phyloP scores from a whole-genome alignment of 2,888 invertebrate species.

The Odiellus spinosus region DNA sequence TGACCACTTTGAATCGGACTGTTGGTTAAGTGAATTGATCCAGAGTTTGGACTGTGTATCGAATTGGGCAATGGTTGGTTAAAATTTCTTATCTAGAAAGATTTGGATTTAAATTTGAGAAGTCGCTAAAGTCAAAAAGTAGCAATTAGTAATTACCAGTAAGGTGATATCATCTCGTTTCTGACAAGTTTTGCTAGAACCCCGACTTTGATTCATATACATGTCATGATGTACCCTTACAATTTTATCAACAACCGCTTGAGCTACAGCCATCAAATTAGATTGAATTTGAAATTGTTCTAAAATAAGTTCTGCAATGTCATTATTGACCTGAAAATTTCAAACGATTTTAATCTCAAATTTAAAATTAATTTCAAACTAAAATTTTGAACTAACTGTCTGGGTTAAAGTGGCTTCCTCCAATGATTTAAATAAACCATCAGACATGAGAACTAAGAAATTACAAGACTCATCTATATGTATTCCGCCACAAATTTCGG shows the following conservation, averaged over 20 bases:
- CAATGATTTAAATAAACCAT: slow-evolving; percentile 65
- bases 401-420: slow-evolving; percentile 46
- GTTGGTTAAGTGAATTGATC: too few relatives aligned
- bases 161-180: slow-evolving; percentile 70
- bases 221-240: slow-evolving; percentile 66
- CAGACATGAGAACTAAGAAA: slow-evolving; percentile 69
- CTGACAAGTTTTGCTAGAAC: slow-evolving; percentile 24
- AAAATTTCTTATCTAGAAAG: too few relatives aligned
- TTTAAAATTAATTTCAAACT: too few relatives aligned
- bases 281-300: slow-evolving; percentile 62
- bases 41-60: too few relatives aligned
- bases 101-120: too few relatives aligned
- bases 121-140: too few relatives aligned
- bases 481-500: slow-evolving; percentile 67
- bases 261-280: slow-evolving; percentile 63
- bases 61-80: too few relatives aligned
- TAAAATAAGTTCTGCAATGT: slow-evolving; percentile 58
- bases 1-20: too few relatives aligned
- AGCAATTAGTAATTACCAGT: slow-evolving; percentile 43
- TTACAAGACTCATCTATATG: slow-evolving; percentile 57
- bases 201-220: slow-evolving; percentile 40
- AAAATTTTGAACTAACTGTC: slow-evolving; percentile 24
- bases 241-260: slow-evolving; percentile 66
- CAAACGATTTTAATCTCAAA: too few relatives aligned
- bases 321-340: slow-evolving; percentile 40